Evolutionary conservation across 2,113 vertebrate species (phyloP).

Genomic region (Colius striatus): DNA sequence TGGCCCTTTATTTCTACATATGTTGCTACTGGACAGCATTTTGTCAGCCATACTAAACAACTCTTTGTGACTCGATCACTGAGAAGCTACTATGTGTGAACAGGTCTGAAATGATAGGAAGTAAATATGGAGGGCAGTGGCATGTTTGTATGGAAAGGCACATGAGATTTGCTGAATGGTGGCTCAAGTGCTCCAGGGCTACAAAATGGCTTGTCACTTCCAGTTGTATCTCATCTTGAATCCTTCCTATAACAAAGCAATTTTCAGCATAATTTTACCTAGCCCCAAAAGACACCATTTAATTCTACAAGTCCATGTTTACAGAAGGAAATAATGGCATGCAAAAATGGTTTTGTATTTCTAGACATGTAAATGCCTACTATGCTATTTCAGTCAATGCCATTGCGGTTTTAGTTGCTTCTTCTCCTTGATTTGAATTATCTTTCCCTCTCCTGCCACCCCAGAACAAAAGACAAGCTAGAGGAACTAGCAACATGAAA

Average conservation of each 20-base stretch:
- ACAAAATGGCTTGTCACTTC: background rate
- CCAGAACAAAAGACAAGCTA: background rate
- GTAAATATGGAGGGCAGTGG: background rate
- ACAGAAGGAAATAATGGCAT: background rate
- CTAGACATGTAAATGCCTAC: background rate
- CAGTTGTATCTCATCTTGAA: background rate
- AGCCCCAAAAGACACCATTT: background rate
- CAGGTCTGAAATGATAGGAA: background rate
- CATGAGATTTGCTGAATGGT: background rate
- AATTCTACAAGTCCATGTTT: background rate
- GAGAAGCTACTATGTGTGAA: background rate
- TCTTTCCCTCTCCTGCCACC: background rate
- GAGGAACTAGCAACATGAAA: background rate
- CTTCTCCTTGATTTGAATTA: background rate
- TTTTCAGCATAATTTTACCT: background rate
- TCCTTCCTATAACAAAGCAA: background rate
- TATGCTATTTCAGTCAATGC: background rate
- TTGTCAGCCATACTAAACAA: background rate
- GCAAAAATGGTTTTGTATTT: background rate
- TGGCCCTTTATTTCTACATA: accelerated
- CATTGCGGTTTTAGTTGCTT: background rate
- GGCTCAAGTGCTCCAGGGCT: background rate
- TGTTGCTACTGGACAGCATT: background rate
- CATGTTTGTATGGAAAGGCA: background rate
- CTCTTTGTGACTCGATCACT: background rate